Evolutionary conservation across 2,113 vertebrate species (phyloP).

Genomic region (Prolemur simus): DNA sequence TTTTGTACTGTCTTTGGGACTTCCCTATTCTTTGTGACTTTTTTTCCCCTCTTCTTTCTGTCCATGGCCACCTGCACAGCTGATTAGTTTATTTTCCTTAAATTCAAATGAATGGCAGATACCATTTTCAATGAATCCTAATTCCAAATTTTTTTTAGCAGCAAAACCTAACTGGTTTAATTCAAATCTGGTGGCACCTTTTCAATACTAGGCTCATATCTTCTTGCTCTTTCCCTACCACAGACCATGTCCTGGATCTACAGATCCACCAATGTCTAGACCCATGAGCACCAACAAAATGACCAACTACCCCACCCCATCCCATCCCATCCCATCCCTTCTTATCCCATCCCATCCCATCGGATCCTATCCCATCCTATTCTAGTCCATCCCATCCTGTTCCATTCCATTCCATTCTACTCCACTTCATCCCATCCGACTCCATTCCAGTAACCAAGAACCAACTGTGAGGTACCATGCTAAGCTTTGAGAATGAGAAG

Average conservation of each 20-base stretch:
- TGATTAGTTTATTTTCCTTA: neutral
- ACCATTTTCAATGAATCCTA: neutral
- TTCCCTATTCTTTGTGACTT: neutral
- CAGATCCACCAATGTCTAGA: neutral
- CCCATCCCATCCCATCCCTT: neutral
- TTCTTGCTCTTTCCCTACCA: neutral
- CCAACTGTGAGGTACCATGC: neutral
- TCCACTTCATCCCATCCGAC: neutral
- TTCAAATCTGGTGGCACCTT: neutral
- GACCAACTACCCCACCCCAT: neutral
- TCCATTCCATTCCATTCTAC: too few relatives aligned
- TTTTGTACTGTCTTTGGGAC: neutral
- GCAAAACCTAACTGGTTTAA: neutral
- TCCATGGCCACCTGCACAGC: neutral
- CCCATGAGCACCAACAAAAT: neutral
- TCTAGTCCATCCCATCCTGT: neutral
- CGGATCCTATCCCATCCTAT: neutral
- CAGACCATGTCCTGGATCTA: neutral
- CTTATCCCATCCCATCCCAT: neutral
- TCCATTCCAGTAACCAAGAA: neutral
- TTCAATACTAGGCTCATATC: neutral
- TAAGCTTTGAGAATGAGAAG: neutral
- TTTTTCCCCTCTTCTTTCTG: neutral
- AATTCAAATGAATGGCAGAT: neutral
- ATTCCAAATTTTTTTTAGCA: neutral